A percentile compares a stretch with the other conserved stretches of the same genome.
These are phyloP conservation scores for Lytechinus pictus DNA, from an alignment of 35 echinoderm and acorn worm genomes.

Conservation along the genomic window DNA sequence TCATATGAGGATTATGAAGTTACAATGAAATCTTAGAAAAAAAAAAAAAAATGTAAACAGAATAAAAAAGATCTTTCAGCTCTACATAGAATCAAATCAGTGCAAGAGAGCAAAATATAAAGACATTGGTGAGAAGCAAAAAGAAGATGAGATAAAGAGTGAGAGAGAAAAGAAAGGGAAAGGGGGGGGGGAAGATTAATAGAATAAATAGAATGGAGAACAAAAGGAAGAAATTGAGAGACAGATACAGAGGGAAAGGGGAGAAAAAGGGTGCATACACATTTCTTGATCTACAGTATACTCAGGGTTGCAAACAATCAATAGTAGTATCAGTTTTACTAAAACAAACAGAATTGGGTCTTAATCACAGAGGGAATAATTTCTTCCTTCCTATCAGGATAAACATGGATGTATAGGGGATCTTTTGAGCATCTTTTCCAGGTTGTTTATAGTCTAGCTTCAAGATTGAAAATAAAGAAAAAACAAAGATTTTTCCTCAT, in stretches of 20 bases:
- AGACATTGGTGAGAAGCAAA: too few species aligned
- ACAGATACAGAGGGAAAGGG: too few species aligned
- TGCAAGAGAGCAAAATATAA: too few species aligned
- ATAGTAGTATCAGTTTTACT: neutral
- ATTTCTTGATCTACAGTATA: too few species aligned
- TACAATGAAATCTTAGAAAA: neutral
- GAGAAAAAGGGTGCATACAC: too few species aligned
- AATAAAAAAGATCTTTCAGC: neutral
- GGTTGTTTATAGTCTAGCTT: neutral
- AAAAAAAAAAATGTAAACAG: neutral
- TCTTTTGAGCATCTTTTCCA: constrained; percentile 3
- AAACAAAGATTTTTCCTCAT: neutral
- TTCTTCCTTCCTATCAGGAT: neutral
- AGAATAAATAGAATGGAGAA: too few species aligned
- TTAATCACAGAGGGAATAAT: constrained; percentile 2
- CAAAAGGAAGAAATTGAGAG: too few species aligned
- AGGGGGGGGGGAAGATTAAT: too few species aligned
- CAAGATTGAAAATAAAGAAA: neutral
- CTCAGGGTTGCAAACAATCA: neutral
- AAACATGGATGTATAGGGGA: neutral
- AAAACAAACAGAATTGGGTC: constrained; percentile 4
- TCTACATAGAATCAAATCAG: too few species aligned
- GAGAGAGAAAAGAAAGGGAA: too few species aligned
- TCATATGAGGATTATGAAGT: too few species aligned
- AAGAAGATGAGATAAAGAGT: too few species aligned